Base-by-base conservation (phyloP, 2,888 invertebrate genomes). In the Dryobota labecula region DNA sequence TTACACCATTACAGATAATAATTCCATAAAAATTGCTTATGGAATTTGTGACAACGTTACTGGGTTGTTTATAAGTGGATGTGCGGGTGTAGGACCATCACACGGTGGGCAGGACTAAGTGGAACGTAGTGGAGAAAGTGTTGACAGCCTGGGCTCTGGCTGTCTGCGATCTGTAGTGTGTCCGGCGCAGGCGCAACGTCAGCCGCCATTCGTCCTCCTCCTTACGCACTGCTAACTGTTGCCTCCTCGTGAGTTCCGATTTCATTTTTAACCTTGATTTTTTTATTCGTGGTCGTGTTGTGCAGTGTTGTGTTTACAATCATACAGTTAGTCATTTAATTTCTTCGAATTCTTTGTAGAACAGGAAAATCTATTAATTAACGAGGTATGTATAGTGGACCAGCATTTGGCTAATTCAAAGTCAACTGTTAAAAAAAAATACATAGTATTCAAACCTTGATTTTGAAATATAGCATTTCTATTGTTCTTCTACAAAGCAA, bases 91-190 rank as follows among this genome's bases (percentile, higher is more conserved):
- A 87, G 89, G 86, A 86, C 84, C 83, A 82, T 89, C 93, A 94
- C 87, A 92, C 85, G 83, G 88, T 84, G 85, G 89, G 84, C 90
- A 93, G 95, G 93, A 94, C 90, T 86, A 94, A 92, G 93, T 94
- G 90, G 93, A 91, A 83, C 93, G 89, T 78, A 82, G 84, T 83
- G 92, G 94, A 94, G 95, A 95, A 95, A 95, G 95, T 94, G 80
- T 89, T 88, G 90, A 90, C 86, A 90, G 88, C 86, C 90, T 90
- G 92, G 89, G 92, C 92, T 92, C 91, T 90, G 82, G 84, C 86
- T 70, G 65, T 51, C 70, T 73, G 68, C 68, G 69, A 72, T 76
- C 76, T 77, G 78, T 80, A 82, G 83, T 83, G 84, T 78, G 77
- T 73, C 66, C 73, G 75, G 70, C 69, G 70, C 74, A 68, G 78